Evolutionary conservation across 2,797 vertebrate genomes (phyloP).

Genomic region (Lacerta bilineata): DNA sequence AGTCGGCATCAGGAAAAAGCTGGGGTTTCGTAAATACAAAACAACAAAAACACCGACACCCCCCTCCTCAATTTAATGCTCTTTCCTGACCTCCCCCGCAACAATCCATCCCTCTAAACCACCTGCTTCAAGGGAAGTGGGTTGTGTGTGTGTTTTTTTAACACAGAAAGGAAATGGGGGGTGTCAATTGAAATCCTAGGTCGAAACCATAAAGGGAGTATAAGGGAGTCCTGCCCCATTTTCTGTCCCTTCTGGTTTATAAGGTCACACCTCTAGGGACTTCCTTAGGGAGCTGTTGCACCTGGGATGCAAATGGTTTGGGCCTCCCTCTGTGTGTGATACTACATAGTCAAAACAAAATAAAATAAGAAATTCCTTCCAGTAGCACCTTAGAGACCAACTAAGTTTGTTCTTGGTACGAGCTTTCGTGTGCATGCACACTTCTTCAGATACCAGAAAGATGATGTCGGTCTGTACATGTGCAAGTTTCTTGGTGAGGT

Average conservation of each 20-base stretch:
- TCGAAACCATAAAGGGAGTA: conserved; percentile 4
- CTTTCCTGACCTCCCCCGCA: conserved; percentile 7
- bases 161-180: conserved; percentile 19
- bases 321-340: background rate
- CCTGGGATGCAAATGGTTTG: background rate
- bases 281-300: background rate
- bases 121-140: conserved; percentile 39
- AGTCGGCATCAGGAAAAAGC: conserved; percentile 41
- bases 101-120: background rate
- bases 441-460: too few relatives aligned
- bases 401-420: too few relatives aligned
- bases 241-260: background rate
- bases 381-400: too few relatives aligned
- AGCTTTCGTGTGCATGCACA: too few relatives aligned
- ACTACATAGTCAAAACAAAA: too few relatives aligned
- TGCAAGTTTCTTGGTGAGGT: too few relatives aligned
- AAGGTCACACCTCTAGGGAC: background rate
- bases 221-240: background rate
- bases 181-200: conserved; percentile 11
- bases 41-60: conserved; percentile 3
- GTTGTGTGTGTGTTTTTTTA: background rate
- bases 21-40: conserved; percentile 41
- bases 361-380: too few relatives aligned
- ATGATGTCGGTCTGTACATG: too few relatives aligned
- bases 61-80: background rate